These are phyloP conservation scores for Ophion obscuratus DNA, from an alignment of 2,888 invertebrate species.

Conservation along the genomic window DNA sequence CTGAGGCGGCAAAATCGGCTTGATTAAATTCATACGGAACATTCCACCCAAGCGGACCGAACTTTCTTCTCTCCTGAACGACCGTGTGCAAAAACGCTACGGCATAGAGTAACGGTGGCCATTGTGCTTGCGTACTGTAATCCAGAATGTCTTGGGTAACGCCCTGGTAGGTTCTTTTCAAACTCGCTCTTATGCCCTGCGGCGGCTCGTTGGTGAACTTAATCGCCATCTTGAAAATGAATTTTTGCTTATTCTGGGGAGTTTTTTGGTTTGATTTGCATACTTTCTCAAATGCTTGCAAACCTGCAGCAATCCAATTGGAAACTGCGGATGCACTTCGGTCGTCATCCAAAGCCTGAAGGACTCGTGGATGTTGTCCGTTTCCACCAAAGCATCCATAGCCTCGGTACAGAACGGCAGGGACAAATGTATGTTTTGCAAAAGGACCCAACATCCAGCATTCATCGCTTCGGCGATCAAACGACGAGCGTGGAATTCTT, in stretches of 20 bases:
- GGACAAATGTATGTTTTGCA: conserved; percentile 98
- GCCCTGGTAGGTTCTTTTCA: conserved; percentile 96
- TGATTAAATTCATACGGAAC: conserved; percentile 98
- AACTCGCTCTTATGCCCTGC: conserved; percentile 96
- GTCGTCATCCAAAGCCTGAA: conserved; percentile 98
- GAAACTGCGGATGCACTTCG: conserved; percentile 96
- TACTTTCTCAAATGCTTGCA: background rate
- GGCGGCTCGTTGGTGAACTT: conserved; percentile 99
- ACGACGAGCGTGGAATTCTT: conserved; percentile 94
- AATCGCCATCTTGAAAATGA: conserved; percentile 92
- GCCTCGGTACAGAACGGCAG: conserved; percentile 96
- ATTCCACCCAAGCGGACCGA: conserved; percentile 98
- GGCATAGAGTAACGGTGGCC: conserved; percentile 97
- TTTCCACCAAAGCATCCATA: conserved; percentile 94
- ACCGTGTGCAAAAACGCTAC: conserved; percentile 98
- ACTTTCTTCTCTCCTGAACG: conserved; percentile 97
- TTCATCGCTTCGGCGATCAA: conserved; percentile 92
- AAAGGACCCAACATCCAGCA: conserved; percentile 95
- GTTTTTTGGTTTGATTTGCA: background rate
- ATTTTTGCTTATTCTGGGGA: background rate
- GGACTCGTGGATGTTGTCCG: conserved; percentile 91
- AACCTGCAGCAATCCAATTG: conserved; percentile 90
- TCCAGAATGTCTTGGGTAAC: conserved; percentile 96
- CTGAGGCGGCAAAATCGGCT: conserved; percentile 97
- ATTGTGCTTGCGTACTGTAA: conserved; percentile 95